A percentile compares a stretch with the other conserved stretches of the same genome.
These are phyloP conservation scores for Bolborhynchus lineola DNA, from an alignment of 2,113 vertebrate genomes.

Conservation along the genomic window DNA sequence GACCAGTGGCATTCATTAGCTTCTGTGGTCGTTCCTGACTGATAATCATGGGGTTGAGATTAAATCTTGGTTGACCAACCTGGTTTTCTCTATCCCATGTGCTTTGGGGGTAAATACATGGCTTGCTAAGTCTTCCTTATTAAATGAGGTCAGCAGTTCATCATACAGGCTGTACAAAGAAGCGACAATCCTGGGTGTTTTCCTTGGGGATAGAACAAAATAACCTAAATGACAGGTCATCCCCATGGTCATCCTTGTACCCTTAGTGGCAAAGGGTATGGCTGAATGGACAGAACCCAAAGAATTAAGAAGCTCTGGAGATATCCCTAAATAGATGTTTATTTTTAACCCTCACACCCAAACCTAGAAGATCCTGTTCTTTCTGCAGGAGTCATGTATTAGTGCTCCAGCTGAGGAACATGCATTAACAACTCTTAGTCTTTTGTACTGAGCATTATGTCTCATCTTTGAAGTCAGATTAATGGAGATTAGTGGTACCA, in stretches of 20 bases:
- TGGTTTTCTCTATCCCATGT: neutral
- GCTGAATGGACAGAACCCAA: neutral
- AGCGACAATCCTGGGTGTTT: neutral
- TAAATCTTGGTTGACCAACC: neutral
- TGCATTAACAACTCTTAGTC: constrained; percentile 78
- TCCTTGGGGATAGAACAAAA: neutral
- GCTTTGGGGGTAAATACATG: neutral
- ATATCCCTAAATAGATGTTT: neutral
- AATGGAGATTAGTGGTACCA: constrained; percentile 81
- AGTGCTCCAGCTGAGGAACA: constrained; percentile 58
- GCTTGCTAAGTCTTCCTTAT: neutral
- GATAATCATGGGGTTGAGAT: neutral
- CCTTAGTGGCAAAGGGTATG: fast-evolving
- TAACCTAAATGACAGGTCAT: neutral
- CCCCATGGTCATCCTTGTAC: neutral
- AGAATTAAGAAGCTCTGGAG: neutral
- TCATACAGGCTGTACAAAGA: neutral
- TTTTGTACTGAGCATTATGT: constrained; percentile 73
- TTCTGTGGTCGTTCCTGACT: neutral
- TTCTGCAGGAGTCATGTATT: constrained; percentile 44
- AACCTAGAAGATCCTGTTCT: constrained; percentile 17
- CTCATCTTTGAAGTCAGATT: constrained; percentile 84
- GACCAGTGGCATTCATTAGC: neutral
- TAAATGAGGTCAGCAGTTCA: neutral
- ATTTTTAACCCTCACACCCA: constrained; percentile 26